Conservation (phyloP, 1,140 invertebrate genomes). For the Proales similis region DNA sequence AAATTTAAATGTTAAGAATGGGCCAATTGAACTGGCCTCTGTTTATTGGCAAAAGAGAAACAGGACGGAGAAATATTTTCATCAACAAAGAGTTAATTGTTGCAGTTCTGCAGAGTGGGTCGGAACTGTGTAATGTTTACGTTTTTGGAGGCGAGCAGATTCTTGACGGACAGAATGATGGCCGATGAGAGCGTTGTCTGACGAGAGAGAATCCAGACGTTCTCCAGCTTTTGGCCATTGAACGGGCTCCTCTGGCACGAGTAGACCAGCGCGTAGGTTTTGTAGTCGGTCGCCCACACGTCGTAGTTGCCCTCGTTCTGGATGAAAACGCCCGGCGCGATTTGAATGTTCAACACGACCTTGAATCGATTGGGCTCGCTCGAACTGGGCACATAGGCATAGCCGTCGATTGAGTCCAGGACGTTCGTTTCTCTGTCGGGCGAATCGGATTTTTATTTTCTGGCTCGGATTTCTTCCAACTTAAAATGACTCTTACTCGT, state of each 20-base stretch:
- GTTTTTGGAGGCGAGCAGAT: constrained; percentile 3
- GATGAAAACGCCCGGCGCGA: constrained; percentile 29
- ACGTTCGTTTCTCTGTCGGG: background rate
- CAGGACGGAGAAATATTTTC: no score
- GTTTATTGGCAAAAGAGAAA: no score
- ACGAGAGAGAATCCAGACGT: constrained; percentile 29
- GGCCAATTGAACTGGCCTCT: no score
- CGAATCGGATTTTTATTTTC: background rate
- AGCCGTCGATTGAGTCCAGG: constrained; percentile 4
- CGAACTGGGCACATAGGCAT: constrained; percentile 20
- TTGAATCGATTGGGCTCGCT: constrained; percentile 22
- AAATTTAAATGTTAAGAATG: no score
- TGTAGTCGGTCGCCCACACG: constrained; percentile 25
- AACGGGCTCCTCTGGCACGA: constrained; percentile 14
- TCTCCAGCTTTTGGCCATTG: constrained; percentile 18
- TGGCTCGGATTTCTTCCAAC: background rate
- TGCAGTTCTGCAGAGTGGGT: constrained; percentile 18
- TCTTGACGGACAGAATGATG: constrained; percentile 1
- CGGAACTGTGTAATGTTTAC: constrained; percentile 7
- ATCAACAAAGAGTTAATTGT: constrained; percentile 1
- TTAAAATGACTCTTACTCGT: constrained; percentile 12
- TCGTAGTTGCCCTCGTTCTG: constrained; percentile 31
- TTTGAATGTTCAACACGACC: constrained; percentile 15
- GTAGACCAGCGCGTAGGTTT: constrained; percentile 29
- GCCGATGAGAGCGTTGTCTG: constrained; percentile 1